A percentile compares a stretch with the other conserved stretches of the same genome.
Evolutionary conservation across 2,113 vertebrate genomes (phyloP).

Genomic region (Echinops telfairi): DNA sequence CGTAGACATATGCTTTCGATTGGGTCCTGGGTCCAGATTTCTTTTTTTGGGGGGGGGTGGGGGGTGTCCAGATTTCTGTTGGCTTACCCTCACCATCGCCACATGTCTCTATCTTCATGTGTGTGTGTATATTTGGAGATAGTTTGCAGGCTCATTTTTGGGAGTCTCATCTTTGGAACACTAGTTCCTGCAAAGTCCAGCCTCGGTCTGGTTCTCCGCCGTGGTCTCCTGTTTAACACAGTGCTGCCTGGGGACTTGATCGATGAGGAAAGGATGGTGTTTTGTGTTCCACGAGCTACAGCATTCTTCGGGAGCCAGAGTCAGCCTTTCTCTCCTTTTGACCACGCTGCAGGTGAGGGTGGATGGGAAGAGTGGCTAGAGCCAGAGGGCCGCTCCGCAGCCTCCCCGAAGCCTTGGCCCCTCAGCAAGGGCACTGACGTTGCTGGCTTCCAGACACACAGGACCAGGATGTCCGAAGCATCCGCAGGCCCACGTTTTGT

Average conservation of each 20-base stretch:
- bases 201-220: neutral
- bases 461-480: neutral
- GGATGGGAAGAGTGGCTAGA: neutral
- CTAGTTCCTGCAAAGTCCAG: neutral
- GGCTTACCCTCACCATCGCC: neutral
- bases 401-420: neutral
- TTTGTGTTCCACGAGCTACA: neutral
- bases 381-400: neutral
- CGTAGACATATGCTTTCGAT: constrained; percentile 18
- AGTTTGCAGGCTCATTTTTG: neutral
- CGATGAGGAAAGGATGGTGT: neutral
- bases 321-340: constrained; percentile 9
- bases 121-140: accelerated
- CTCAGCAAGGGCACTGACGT: neutral
- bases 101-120: neutral
- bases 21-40: neutral
- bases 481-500: neutral
- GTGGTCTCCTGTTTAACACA: neutral
- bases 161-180: neutral
- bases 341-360: neutral
- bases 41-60: no score
- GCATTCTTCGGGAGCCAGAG: neutral
- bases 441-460: neutral
- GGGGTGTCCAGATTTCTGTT: neutral
- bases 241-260: neutral